Base-by-base conservation (phyloP, 2,888 invertebrate genomes). In the Corbicula japonica region DNA sequence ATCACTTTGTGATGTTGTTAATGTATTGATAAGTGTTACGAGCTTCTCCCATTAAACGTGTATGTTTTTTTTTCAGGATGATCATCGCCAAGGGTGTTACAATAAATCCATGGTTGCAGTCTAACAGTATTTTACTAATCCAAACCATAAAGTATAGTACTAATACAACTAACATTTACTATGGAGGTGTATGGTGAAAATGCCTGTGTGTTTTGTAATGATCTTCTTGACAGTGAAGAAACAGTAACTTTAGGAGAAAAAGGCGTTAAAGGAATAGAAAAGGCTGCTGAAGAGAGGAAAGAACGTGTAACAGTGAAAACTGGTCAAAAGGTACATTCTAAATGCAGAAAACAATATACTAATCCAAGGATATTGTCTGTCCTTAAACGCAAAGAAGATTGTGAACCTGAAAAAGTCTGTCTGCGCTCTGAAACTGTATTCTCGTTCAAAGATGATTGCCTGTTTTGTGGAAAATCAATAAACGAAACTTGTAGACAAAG, bases 381-480 rank as follows among this genome's bases (percentile, higher is more conserved):
- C 28, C 18, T 30, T 23, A 60, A 60, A 60, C 26, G 28, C 10
- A 23, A 28, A 26, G 10, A 48, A 30, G 26, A 41, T 32, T 28
- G 30, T 38, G 12, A 23, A 4, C 30, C 21, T 15, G 30, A 44
- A 38, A 21, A 12, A 2, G 48, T 23, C 23, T 6, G 30, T 21
- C 21, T 35, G 46, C 21, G 44, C n/a, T 62, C 56, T n/a, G 28
- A 21, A 30, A 44, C 18, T 38, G 35, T 18, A 50, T 68, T 68
- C 30, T 21, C n/a, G 23, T 68, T 61, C 35, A 15, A 75, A 62
- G 41, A 50, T 18, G 52, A 75, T 44, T 75, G 75, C 34, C 35
- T 75, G 10, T 75, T 75, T 30, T 75, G 75, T 61, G 75, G 68
- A 10, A 60, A 75, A 30, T 62, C 71, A 60, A 48, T 50, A 15